phyloP scores from a whole-genome alignment of 2,888 invertebrate genomes.

The Cephus pygmeus region DNA sequence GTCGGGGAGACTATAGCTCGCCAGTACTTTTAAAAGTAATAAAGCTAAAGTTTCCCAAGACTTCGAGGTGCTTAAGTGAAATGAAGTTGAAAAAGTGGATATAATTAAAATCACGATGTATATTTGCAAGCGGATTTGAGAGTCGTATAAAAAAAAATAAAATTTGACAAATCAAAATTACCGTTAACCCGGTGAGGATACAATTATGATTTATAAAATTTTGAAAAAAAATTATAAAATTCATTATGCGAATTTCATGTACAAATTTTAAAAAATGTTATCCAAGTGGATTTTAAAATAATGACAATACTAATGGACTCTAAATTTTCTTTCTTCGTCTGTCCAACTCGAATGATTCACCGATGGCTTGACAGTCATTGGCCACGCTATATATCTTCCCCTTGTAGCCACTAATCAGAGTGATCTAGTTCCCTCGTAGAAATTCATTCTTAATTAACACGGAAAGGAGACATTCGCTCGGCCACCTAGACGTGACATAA shows the following conservation, averaged over 20 bases:
- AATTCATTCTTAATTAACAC: conserved; percentile 50
- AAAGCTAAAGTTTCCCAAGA: neutral
- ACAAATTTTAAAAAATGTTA: too few species aligned
- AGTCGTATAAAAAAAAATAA: neutral
- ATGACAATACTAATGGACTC: too few species aligned
- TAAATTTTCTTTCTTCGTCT: too few species aligned
- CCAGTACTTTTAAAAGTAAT: neutral
- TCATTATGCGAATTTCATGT: too few species aligned
- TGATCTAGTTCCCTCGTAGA: conserved; percentile 34
- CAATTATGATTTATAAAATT: neutral
- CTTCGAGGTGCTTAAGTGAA: neutral
- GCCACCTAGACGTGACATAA: conserved; percentile 25
- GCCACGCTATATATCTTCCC: conserved; percentile 46
- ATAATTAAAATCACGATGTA: neutral
- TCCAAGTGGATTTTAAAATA: too few species aligned
- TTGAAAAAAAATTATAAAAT: neutral
- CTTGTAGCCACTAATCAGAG: conserved; percentile 31
- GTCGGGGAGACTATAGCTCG: neutral
- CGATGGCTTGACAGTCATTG: conserved; percentile 44
- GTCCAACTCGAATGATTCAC: conserved; percentile 18
- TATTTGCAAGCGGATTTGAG: neutral
- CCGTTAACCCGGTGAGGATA: neutral
- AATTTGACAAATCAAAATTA: neutral
- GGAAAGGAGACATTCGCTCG: conserved; percentile 34
- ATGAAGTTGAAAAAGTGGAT: neutral